These are phyloP conservation scores for Drosophila parabipectinata DNA, from an alignment of 1,140 invertebrate species.

Conservation along the genomic window DNA sequence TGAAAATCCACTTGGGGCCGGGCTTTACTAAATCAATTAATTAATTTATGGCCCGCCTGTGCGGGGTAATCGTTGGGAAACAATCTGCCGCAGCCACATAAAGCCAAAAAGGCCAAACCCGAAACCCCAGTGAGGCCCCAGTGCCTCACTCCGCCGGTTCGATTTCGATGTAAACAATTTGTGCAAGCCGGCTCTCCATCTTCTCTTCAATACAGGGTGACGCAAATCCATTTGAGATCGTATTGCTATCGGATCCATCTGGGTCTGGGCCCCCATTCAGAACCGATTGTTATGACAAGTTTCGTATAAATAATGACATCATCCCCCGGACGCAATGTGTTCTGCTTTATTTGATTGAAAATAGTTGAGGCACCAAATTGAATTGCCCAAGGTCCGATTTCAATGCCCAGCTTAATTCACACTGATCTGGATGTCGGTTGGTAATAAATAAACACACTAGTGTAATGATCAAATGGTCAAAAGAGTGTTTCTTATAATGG, in stretches of 20 bases:
- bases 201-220: conserved; percentile 56
- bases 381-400: conserved; percentile 30
- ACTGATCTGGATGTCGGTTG: not conserved
- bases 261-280: conserved; percentile 9
- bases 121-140: conserved; percentile 2
- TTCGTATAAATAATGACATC: conserved; percentile 20
- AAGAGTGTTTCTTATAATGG: not conserved
- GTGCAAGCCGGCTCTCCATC: conserved; percentile 51
- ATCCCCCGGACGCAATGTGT: conserved; percentile 14
- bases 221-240: not conserved
- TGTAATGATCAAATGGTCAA: conserved; percentile 1
- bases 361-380: conserved; percentile 33
- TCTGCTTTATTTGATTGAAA: conserved; percentile 27
- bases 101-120: conserved; percentile 60
- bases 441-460: conserved; percentile 12
- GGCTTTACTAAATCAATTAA: conserved; percentile 73
- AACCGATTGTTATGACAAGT: conserved; percentile 24
- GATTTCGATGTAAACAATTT: conserved; percentile 71
- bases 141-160: conserved; percentile 15
- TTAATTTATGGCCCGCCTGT: conserved; percentile 64
- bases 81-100: conserved; percentile 54
- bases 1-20: conserved; percentile 57
- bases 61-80: conserved; percentile 63
- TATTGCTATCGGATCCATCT: conserved; percentile 3
- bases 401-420: conserved; percentile 30